phyloP scores from a whole-genome alignment of 2,113 vertebrate species.

The Indicator indicator region DNA sequence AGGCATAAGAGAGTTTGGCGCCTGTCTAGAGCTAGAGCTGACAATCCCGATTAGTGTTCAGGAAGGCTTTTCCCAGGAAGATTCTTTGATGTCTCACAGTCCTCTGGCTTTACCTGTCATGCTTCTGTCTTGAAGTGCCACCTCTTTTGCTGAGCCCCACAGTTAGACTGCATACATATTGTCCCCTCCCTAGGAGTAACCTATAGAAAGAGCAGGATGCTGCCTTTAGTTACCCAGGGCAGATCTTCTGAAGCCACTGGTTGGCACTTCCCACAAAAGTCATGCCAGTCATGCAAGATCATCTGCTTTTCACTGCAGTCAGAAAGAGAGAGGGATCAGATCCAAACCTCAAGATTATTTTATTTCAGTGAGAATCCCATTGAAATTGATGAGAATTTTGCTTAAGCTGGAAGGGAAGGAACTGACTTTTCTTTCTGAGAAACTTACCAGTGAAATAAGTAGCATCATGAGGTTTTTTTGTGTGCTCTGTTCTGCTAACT shows the following conservation, averaged over 20 bases:
- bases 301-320: neutral
- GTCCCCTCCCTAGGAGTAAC: neutral
- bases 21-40: neutral
- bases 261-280: neutral
- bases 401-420: neutral
- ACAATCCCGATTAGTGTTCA: neutral
- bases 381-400: neutral
- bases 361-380: neutral
- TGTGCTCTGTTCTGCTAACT: neutral
- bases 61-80: neutral
- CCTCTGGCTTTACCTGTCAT: neutral
- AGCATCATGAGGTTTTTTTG: neutral
- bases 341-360: neutral
- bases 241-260: neutral
- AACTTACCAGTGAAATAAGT: neutral
- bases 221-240: neutral
- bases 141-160: neutral
- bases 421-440: neutral
- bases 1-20: neutral
- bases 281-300: neutral
- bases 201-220: neutral
- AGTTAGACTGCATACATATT: rapidly evolving
- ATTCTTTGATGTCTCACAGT: neutral
- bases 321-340: neutral
- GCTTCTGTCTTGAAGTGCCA: neutral